Evolutionary conservation across 2,888 invertebrate species (phyloP).

Genomic region (Oxycera nigricornis): DNA sequence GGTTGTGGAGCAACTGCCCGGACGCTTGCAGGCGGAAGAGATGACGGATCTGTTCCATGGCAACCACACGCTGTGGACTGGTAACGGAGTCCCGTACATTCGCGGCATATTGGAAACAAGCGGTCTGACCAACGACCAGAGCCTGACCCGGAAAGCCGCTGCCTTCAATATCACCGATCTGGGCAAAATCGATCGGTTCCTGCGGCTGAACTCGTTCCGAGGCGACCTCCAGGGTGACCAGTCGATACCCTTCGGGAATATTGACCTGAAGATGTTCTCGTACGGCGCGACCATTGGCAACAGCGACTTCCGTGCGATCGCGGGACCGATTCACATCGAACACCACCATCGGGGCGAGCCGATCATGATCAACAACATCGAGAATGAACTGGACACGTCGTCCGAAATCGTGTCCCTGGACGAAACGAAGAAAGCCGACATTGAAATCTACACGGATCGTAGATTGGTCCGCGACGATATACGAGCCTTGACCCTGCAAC

Average conservation of each 20-base stretch:
- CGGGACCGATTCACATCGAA: conserved; percentile 56
- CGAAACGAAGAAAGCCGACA: conserved; percentile 51
- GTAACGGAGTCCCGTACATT: conserved; percentile 60
- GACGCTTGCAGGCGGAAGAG: conserved; percentile 65
- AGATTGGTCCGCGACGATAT: conserved; percentile 59
- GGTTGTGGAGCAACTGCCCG: conserved; percentile 81
- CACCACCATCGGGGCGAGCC: neutral
- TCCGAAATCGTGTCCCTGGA: neutral
- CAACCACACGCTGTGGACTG: conserved; percentile 74
- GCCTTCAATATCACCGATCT: conserved; percentile 55
- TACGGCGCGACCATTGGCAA: conserved; percentile 56
- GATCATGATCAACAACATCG: conserved; percentile 41
- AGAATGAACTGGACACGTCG: conserved; percentile 51
- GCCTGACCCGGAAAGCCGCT: conserved; percentile 52
- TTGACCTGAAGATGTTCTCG: conserved; percentile 60
- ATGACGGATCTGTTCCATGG: conserved; percentile 38
- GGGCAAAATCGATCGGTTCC: conserved; percentile 57
- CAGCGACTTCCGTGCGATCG: conserved; percentile 59
- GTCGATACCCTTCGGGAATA: conserved; percentile 61
- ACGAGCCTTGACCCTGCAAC: conserved; percentile 55
- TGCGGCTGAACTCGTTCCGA: conserved; percentile 58
- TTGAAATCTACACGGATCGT: conserved; percentile 58
- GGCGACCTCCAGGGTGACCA: conserved; percentile 59
- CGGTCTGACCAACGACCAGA: conserved; percentile 52
- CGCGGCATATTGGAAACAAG: conserved; percentile 56